Evolutionary conservation across 2,113 vertebrate species (phyloP), one percentile per base, ranked within the genome.

Genomic region (Neogobius melanostomus): DNA sequence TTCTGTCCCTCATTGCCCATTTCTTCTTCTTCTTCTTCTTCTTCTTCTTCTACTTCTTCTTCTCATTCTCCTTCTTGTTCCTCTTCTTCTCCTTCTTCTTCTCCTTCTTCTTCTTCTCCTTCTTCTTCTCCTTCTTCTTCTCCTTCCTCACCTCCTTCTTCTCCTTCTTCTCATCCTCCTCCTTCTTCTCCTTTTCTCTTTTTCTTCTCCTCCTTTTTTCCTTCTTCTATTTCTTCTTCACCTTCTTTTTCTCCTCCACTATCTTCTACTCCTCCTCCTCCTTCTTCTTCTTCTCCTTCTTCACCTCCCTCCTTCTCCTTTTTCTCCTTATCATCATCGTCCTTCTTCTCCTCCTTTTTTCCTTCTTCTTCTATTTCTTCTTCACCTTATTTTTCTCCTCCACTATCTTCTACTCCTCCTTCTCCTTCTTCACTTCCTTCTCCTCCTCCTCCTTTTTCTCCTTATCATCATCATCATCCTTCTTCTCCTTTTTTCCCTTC

Each of bases 381-480:
- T 28, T 3, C 28, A 2, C 3, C 28, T 28, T 28, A 1, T 28
- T 28, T 3, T 36, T 36, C 28, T 36, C 28, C 3, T 7, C 0
- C n/a, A 17, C 2, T 11, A 12, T 11, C 52, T 9, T 21, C 16
- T 10, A 97, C 94, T 95, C 93, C 95, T 93, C 93, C 95, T 95
- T 16, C 7, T 17, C n/a, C 14, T 14, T 51, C 12, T 14, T 15
- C 6, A 5, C 50, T 1, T 52, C 5, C 1, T 5, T 16, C 16
- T 16, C 16, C 3, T 3, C 15, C 8, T 7, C 6, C 7, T 48
- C 47, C 47, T 8, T 16, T 16, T 8, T 16, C 1, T 53, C n/a
- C n/a, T 8, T 16, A n/a, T n/a, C n/a, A n/a, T n/a, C n/a, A n/a
- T n/a, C 93, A 95, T 93, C 93, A 93, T 95, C 95, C 11, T 8